Evolutionary conservation across 2,888 invertebrate genomes (phyloP).

Genomic region (Plebejus anna): DNA sequence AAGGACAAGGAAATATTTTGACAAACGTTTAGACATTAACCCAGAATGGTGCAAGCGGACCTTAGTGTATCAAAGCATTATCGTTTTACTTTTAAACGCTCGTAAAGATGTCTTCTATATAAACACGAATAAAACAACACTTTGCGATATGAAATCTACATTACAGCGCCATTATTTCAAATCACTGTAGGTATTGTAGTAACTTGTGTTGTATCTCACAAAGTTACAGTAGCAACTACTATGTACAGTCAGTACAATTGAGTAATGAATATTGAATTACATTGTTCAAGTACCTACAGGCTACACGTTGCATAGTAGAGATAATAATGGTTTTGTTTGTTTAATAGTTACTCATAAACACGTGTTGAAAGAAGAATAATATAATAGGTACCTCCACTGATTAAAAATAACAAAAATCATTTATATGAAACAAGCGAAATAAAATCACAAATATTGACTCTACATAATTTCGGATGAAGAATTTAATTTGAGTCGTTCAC

Average conservation of each 20-base stretch:
- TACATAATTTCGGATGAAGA: neutral
- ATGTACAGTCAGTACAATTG: neutral
- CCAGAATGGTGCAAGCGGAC: neutral
- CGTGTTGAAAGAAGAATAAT: no score
- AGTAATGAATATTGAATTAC: slow-evolving; percentile 1
- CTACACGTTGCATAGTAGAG: neutral
- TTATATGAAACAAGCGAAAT: no score
- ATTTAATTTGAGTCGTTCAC: neutral
- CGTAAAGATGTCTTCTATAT: neutral
- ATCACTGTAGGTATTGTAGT: neutral
- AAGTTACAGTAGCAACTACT: neutral
- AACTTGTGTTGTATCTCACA: neutral
- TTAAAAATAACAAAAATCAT: no score
- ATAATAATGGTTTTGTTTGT: no score
- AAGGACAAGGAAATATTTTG: neutral
- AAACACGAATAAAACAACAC: slow-evolving; percentile 10
- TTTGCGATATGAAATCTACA: slow-evolving; percentile 8
- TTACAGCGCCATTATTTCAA: slow-evolving; percentile 10
- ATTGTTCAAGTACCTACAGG: neutral
- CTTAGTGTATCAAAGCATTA: slow-evolving; percentile 4
- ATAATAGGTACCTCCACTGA: no score
- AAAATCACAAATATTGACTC: no score
- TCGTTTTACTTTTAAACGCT: slow-evolving; percentile 19
- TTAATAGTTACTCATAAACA: no score
- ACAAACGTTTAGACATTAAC: neutral